Percentiles rank a stretch among this genome's conserved stretches.
Conservation (phyloP, 2,888 invertebrate genomes). For the Palloptera scutellata region DNA sequence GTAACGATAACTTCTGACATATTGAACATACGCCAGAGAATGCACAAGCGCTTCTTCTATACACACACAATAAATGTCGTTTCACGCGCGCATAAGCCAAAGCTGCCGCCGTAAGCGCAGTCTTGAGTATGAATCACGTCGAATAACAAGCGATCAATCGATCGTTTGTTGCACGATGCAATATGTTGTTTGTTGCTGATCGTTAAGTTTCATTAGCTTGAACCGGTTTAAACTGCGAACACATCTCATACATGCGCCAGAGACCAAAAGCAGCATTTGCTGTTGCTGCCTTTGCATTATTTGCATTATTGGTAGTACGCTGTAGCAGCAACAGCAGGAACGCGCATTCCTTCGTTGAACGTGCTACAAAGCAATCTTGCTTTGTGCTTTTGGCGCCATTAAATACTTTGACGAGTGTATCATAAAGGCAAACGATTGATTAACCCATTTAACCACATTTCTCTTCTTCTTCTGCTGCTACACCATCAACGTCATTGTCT, state of each 20-base stretch:
- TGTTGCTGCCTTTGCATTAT: neutral
- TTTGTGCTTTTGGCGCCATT: slow-evolving; percentile 13
- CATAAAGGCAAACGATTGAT: slow-evolving; percentile 22
- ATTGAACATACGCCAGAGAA: slow-evolving; percentile 4
- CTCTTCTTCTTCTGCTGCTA: neutral
- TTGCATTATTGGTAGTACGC: neutral
- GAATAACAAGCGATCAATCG: too few species aligned
- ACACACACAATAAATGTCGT: neutral
- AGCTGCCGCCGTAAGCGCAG: neutral
- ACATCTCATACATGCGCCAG: neutral
- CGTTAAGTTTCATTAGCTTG: too few species aligned
- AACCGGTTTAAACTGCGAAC: neutral
- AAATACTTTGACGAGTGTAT: slow-evolving; percentile 9
- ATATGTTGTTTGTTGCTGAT: too few species aligned
- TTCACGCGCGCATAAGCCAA: neutral
- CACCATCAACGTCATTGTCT: neutral
- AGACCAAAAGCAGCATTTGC: slow-evolving; percentile 2
- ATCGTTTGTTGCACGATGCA: too few species aligned
- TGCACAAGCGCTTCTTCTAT: neutral
- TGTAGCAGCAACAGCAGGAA: neutral
- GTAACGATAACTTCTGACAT: slow-evolving; percentile 16
- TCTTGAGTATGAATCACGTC: too few species aligned
- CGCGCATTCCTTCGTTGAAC: neutral
- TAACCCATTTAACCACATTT: slow-evolving; percentile 25
- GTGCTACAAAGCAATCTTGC: neutral